Evolutionary conservation across 2,888 invertebrate species (phyloP).

Genomic region (Phasia obesa): DNA sequence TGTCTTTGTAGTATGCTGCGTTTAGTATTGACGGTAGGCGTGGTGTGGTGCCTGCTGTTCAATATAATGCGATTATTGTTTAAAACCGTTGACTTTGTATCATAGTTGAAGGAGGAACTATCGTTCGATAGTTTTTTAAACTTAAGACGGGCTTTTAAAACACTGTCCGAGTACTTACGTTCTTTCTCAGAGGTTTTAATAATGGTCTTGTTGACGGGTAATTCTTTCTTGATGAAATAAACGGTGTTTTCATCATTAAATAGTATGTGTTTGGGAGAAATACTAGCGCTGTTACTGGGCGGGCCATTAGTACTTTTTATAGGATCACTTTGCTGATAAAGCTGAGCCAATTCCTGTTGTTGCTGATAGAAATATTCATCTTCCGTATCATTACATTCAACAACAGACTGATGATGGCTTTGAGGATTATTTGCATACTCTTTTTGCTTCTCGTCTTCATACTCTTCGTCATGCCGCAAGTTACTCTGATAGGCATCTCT

Average conservation of each 20-base stretch:
- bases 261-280: constrained; percentile 78
- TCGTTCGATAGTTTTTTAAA: constrained; percentile 62
- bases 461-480: constrained; percentile 40
- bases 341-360: constrained; percentile 60
- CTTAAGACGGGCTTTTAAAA: constrained; percentile 64
- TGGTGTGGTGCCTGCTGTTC: constrained; percentile 34
- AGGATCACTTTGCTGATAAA: constrained; percentile 52
- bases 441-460: constrained; percentile 35
- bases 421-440: constrained; percentile 9
- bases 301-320: constrained; percentile 23
- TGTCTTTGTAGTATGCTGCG: constrained; percentile 77
- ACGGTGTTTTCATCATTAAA: constrained; percentile 82
- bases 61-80: constrained; percentile 63
- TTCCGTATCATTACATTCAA: constrained; percentile 54
- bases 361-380: constrained; percentile 65
- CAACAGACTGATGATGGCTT: background rate
- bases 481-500: constrained; percentile 72
- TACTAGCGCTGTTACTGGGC: background rate
- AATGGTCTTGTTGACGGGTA: constrained; percentile 76
- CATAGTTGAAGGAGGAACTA: constrained; percentile 59
- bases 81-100: constrained; percentile 60
- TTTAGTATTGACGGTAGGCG: constrained; percentile 69
- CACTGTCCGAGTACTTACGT: constrained; percentile 51
- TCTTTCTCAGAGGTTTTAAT: constrained; percentile 69
- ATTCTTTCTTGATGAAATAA: constrained; percentile 82